Conservation (phyloP, 2,888 invertebrate genomes). For the Toxonevra muliebris region DNA sequence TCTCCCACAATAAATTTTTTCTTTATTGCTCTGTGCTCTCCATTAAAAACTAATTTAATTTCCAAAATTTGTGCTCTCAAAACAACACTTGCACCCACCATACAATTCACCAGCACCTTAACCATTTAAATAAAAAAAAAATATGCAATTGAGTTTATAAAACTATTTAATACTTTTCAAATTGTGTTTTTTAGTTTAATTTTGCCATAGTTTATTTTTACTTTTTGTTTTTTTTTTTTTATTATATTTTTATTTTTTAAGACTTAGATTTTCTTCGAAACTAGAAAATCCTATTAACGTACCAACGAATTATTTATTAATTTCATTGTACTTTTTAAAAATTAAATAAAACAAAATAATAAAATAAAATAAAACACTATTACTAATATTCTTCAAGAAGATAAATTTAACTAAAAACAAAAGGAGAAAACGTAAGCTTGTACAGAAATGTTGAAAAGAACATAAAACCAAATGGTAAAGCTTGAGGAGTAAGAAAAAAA, state of each 20-base stretch:
- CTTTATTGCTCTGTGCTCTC: not conserved
- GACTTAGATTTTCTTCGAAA: constrained; percentile 16
- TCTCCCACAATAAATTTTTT: not conserved
- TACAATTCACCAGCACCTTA: too few species aligned
- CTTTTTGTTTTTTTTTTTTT: not conserved
- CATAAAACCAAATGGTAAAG: too few species aligned
- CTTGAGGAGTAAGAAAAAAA: too few species aligned
- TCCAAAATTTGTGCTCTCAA: constrained; percentile 1
- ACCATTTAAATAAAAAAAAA: too few species aligned
- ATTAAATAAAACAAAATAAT: too few species aligned
- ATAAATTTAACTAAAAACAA: too few species aligned
- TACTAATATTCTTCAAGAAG: too few species aligned
- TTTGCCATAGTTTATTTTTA: constrained; percentile 8
- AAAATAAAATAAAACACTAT: too few species aligned
- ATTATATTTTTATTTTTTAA: constrained; percentile 10
- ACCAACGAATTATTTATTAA: constrained; percentile 33
- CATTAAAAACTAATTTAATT: constrained; percentile 4
- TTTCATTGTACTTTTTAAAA: not conserved
- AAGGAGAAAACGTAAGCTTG: too few species aligned
- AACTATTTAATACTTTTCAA: constrained; percentile 8
- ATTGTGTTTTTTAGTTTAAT: constrained; percentile 5
- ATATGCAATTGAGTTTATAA: constrained; percentile 22
- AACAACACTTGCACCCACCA: not conserved
- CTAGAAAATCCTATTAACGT: constrained; percentile 5
- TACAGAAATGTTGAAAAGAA: too few species aligned